Percentiles rank a stretch among this genome's conserved stretches.
These are phyloP conservation scores for Callipepla californica DNA, from an alignment of 2,113 vertebrate genomes.

Conservation along the genomic window DNA sequence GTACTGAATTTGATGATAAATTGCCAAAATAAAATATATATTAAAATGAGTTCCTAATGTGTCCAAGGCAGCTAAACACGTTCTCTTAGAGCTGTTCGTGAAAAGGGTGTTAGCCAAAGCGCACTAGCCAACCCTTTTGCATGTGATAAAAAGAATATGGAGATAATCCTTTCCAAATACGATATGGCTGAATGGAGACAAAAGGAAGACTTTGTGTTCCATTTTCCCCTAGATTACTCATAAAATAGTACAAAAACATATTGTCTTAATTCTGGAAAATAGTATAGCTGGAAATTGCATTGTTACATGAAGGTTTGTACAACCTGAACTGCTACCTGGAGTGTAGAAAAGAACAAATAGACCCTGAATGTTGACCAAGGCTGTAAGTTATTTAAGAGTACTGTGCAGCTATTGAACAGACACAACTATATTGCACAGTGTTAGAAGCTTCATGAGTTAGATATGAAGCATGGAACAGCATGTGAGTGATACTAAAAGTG, in stretches of 20 bases:
- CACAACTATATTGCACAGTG: background rate
- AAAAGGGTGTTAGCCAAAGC: conserved; percentile 24
- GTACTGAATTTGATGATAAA: conserved; percentile 54
- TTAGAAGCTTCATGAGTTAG: background rate
- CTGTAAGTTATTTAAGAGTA: background rate
- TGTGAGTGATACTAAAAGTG: background rate
- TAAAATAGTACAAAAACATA: background rate
- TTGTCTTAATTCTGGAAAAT: conserved; percentile 4
- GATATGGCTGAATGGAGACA: background rate
- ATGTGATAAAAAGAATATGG: conserved; percentile 32
- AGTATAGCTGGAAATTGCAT: background rate
- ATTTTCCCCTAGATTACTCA: conserved; percentile 7
- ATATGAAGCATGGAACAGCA: background rate
- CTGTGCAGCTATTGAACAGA: background rate
- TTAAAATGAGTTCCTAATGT: conserved; percentile 45
- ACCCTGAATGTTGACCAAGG: background rate
- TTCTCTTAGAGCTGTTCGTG: background rate
- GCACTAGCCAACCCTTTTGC: conserved; percentile 9
- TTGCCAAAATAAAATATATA: conserved; percentile 36
- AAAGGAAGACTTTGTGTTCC: conserved; percentile 4
- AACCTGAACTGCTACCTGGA: background rate
- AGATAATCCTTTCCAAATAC: conserved; percentile 31
- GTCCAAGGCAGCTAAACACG: conserved; percentile 38
- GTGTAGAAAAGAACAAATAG: background rate
- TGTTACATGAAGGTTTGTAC: background rate